Base-by-base conservation (phyloP, 2,888 invertebrate species). In the Drosophila meridiana region DNA sequence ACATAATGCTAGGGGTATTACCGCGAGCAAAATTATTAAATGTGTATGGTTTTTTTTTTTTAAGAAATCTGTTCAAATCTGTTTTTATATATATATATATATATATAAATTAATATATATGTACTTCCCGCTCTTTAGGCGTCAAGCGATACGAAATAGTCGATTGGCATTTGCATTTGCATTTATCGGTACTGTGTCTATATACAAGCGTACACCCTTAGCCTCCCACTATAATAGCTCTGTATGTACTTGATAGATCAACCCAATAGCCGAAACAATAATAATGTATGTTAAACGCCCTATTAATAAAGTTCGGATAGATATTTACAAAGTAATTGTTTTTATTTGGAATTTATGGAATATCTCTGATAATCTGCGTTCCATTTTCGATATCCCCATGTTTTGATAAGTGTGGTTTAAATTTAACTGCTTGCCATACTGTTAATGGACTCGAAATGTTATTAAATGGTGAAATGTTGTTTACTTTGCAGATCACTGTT, bases 291-390 rank as follows among this genome's bases (percentile, higher is more conserved):
- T 78, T 75, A 58, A 75, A 67, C 9, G 42, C 48, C 40, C 45
- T 55, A 61, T 78, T 59, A 71, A 78, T 70, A 70, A 78, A 69
- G 79, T 78, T 78, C 59, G 36, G 59, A 69, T 67, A 76, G 68
- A 76, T 67, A 28, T 72, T 73, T 50, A 59, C 53, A 42, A 56
- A 11, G 7, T n/a, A 14, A 14, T n/a, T 0, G 8, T 9, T 28
- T 28, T 40, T 28, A 57, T 20, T 43, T 34, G 13, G 13, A 11
- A 14, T 14, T 8, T 8, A 48, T 20, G 5, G 4, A n/a, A 2
- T 3, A 20, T 34, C 20, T 32, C 1, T 32, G n/a, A 4, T 34
- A 13, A 34, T 52, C 20, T 20, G 1, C 7, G 52, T 26, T 36
- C 34, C 34, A 26, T 26, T 52, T 34, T 11, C 11, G 6, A 9